Conservation (phyloP, 1,140 invertebrate species). For the Apis cerana region DNA sequence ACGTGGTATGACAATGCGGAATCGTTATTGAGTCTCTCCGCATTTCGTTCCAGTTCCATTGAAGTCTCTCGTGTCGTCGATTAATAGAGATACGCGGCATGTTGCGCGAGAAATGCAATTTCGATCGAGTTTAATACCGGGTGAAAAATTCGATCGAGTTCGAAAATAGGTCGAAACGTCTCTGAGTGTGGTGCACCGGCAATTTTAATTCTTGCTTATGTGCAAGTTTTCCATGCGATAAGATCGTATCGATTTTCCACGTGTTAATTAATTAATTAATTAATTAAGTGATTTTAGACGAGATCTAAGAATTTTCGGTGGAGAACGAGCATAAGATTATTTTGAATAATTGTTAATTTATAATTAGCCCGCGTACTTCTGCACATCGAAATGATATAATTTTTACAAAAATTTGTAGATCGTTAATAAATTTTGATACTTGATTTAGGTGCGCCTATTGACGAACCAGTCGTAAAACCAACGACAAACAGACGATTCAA, state of each 20-base stretch:
- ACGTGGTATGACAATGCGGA: conserved; percentile 66
- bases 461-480: conserved; percentile 16
- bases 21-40: conserved; percentile 38
- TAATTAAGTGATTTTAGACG: too few species aligned
- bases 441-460: not conserved
- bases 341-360: too few species aligned
- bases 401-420: too few species aligned
- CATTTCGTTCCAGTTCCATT: conserved; percentile 6
- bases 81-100: conserved; percentile 33
- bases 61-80: conserved; percentile 23
- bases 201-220: not conserved
- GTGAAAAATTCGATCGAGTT: not conserved
- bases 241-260: too few species aligned
- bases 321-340: too few species aligned
- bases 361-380: too few species aligned
- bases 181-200: not conserved
- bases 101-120: not conserved
- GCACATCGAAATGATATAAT: too few species aligned
- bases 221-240: too few species aligned
- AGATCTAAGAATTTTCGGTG: not conserved
- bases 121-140: not conserved
- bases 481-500: conserved; percentile 31
- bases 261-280: too few species aligned
- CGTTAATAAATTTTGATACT: not conserved
- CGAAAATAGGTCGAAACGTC: not conserved